Evolutionary conservation across 2,797 vertebrate species (phyloP), one percentile per base, ranked within the genome.

Genomic region (Morelia viridis): DNA sequence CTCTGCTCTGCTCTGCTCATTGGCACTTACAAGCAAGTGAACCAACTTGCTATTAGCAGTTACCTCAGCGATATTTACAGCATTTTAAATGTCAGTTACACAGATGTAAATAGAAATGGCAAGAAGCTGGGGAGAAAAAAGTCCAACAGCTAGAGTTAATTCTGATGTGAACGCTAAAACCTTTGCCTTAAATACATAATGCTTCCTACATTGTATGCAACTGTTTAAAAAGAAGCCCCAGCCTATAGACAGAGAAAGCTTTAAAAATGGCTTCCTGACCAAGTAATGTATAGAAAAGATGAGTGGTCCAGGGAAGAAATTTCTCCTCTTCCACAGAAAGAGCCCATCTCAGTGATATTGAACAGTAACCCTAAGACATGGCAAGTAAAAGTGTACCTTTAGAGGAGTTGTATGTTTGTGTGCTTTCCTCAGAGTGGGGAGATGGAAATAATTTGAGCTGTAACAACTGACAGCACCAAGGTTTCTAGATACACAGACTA

Each of bases 211-310:
- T 93, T 83, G 93, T 94, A 93, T 85, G 62, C 89, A 93, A 94
- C 94, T 94, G 94, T 94, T 57, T 31, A 94, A 90, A 96, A 96
- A 95, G 95, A 95, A 92, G 10, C 3, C 50, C 46, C 31, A 53
- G 22, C 9, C 9, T 56, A 4, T 56, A 8, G 41, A 80, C 22
- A 31, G 60, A 86, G 86, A 71, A 61, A 88, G 60, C 22, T 90
- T 93, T 90, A 84, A 95, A 90, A 24, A 96, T 94, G 93, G 93
- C 92, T 89, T 95, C 93, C 91, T 57, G 24, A 71, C 17, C 35
- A 95, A 95, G 95, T 95, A 96, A 97, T 93, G 93, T 95, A 94
- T 96, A 95, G 95, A 95, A 96, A 94, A 97, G 95, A 96, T 91
- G 92, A 97, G 95, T 84, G 95, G 76, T 92, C 94, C 95, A 90